phyloP scores from a whole-genome alignment of 2,797 vertebrate species.

The Hapalemur alaotrensis region DNA sequence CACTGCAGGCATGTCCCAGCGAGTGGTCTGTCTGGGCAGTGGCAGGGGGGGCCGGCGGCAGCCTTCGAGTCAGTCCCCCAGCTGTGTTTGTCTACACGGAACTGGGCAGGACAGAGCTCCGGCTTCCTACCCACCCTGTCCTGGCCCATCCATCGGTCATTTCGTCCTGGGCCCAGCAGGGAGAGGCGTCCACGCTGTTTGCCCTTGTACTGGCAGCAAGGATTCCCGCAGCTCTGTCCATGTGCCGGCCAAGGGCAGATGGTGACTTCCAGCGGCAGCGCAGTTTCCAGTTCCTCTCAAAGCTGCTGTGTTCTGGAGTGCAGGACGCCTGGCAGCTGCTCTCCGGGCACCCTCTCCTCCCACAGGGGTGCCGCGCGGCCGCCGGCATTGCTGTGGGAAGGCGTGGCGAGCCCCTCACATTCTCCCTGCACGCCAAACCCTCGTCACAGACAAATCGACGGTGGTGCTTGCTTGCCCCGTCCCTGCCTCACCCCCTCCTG shows the following conservation, averaged over 20 bases:
- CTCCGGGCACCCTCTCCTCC: rapidly evolving
- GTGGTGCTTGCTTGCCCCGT: background rate
- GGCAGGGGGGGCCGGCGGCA: no score
- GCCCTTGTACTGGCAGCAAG: background rate
- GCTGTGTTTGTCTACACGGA: rapidly evolving
- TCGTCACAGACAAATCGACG: background rate
- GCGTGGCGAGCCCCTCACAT: rapidly evolving
- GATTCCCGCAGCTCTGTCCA: background rate
- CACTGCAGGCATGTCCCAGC: rapidly evolving
- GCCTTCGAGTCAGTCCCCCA: background rate
- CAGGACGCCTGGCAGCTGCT: rapidly evolving
- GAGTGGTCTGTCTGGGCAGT: rapidly evolving
- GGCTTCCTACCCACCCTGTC: no score
- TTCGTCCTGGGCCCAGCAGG: background rate
- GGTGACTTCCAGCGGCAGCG: background rate
- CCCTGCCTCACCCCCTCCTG: background rate
- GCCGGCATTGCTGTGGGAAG: rapidly evolving
- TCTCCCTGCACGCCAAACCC: background rate
- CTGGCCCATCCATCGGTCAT: rapidly evolving
- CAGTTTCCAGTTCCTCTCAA: background rate
- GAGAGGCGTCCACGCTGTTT: rapidly evolving
- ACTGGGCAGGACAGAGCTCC: background rate
- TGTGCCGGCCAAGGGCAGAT: background rate
- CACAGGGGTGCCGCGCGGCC: rapidly evolving
- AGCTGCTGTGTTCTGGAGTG: background rate